phyloP scores from a whole-genome alignment of 1,140 invertebrate species.

The Euwallacea similis region DNA sequence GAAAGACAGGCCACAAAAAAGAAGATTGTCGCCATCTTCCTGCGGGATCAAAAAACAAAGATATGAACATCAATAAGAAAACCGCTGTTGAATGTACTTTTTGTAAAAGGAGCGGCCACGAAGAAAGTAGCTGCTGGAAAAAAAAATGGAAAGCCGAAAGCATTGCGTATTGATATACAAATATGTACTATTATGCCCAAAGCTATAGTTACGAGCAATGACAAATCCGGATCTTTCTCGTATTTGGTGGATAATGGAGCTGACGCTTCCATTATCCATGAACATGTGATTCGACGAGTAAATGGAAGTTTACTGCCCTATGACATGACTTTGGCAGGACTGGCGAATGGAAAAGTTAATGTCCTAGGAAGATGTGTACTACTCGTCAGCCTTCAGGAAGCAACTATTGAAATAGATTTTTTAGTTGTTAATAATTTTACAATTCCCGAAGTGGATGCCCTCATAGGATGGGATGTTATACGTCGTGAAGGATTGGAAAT shows the following conservation, averaged over 20 bases:
- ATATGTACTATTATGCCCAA: conserved; percentile 2
- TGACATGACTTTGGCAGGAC: conserved; percentile 1
- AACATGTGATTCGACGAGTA: conserved; percentile 13
- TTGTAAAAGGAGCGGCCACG: conserved; percentile 16
- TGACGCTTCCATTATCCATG: conserved; percentile 16
- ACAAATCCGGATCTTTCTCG: neutral
- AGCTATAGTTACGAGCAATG: conserved; percentile 2
- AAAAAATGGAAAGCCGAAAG: conserved; percentile 14
- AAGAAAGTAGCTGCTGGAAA: conserved; percentile 13
- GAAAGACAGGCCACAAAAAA: conserved; percentile 6
- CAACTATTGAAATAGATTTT: conserved; percentile 21
- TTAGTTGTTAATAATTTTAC: conserved; percentile 12
- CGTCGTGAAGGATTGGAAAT: conserved; percentile 1
- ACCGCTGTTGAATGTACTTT: conserved; percentile 1
- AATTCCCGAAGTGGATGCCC: conserved; percentile 25
- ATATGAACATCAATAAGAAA: neutral
- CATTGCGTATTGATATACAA: neutral
- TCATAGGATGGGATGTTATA: conserved; percentile 30
- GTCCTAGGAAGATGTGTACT: conserved; percentile 10
- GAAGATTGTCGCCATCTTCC: neutral
- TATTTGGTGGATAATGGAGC: conserved; percentile 21
- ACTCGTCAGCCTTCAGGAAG: conserved; percentile 9
- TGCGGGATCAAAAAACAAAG: neutral
- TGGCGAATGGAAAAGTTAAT: neutral
- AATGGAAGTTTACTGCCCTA: neutral